These are phyloP conservation scores for Pyrrhia umbra DNA, from an alignment of 2,888 invertebrate species.

Conservation along the genomic window DNA sequence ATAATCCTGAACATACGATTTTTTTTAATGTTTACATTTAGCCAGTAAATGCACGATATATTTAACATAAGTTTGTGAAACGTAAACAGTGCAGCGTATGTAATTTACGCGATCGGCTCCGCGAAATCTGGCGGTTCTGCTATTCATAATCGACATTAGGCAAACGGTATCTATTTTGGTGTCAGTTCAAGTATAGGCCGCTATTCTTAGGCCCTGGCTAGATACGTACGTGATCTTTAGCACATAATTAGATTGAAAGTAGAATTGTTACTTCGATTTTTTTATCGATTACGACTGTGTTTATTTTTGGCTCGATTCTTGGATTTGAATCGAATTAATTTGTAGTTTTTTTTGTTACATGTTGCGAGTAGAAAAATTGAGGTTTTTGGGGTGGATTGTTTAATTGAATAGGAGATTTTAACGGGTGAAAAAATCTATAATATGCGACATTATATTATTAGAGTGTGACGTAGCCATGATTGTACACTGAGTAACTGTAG, in stretches of 20 bases:
- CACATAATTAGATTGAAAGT: slow-evolving; percentile 53
- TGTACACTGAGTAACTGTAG: slow-evolving; percentile 75
- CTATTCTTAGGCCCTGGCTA: slow-evolving; percentile 65
- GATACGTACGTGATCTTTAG: slow-evolving; percentile 57
- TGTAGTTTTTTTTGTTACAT: not conserved
- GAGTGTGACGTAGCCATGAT: slow-evolving; percentile 67
- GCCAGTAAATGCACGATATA: slow-evolving; percentile 49
- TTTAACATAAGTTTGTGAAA: slow-evolving; percentile 55
- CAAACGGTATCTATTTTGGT: slow-evolving; percentile 67
- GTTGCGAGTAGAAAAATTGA: not conserved
- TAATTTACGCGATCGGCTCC: slow-evolving; percentile 63
- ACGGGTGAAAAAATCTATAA: slow-evolving; percentile 77
- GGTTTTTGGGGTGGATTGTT: slow-evolving; percentile 18
- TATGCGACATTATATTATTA: slow-evolving; percentile 63
- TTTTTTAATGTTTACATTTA: slow-evolving; percentile 47
- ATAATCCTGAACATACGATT: slow-evolving; percentile 40
- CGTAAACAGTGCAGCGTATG: slow-evolving; percentile 65
- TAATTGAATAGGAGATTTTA: slow-evolving; percentile 4
- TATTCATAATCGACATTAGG: slow-evolving; percentile 60
- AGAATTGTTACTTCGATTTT: slow-evolving; percentile 13
- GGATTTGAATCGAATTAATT: not conserved
- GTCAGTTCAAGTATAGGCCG: slow-evolving; percentile 69
- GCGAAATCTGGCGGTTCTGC: slow-evolving; percentile 55
- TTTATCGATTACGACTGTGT: slow-evolving; percentile 6
- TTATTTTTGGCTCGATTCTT: slow-evolving; percentile 4